A percentile compares a stretch with the other conserved stretches of the same genome.
Conservation (phyloP, 2,888 invertebrate species). For the Meandrusa payeni region DNA sequence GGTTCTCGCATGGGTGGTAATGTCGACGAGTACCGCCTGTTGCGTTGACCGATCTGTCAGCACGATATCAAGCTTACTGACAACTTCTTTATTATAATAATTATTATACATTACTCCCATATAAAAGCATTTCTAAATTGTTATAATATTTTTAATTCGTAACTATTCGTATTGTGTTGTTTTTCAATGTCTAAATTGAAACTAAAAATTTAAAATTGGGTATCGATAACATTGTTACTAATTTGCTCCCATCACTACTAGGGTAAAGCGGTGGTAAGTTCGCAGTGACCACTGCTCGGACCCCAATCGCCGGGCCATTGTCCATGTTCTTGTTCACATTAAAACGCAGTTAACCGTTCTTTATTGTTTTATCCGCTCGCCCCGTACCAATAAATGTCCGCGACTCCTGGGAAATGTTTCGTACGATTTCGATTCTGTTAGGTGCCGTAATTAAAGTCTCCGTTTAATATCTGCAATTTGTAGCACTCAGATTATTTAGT, state of each 20-base stretch:
- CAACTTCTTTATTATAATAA: too few relatives aligned
- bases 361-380: constrained; percentile 76
- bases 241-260: constrained; percentile 34
- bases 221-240: constrained; percentile 34
- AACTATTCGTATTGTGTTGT: too few relatives aligned
- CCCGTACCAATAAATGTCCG: constrained; percentile 70
- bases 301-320: constrained; percentile 71
- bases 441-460: constrained; percentile 56
- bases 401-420: constrained; percentile 68
- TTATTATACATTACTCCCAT: too few relatives aligned
- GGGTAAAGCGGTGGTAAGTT: constrained; percentile 54
- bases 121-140: too few relatives aligned
- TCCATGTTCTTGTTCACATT: constrained; percentile 78
- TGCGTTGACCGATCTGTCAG: too few relatives aligned
- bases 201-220: constrained; percentile 21
- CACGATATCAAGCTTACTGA: too few relatives aligned
- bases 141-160: too few relatives aligned
- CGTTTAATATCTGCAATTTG: constrained; percentile 63
- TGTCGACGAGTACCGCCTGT: too few relatives aligned
- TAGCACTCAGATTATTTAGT: constrained; percentile 41
- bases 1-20: too few relatives aligned
- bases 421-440: constrained; percentile 54
- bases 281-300: constrained; percentile 63
- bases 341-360: constrained; percentile 79
- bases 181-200: too few relatives aligned